Base-by-base conservation (phyloP, 2,888 invertebrate genomes). In the Pheosia tremula region DNA sequence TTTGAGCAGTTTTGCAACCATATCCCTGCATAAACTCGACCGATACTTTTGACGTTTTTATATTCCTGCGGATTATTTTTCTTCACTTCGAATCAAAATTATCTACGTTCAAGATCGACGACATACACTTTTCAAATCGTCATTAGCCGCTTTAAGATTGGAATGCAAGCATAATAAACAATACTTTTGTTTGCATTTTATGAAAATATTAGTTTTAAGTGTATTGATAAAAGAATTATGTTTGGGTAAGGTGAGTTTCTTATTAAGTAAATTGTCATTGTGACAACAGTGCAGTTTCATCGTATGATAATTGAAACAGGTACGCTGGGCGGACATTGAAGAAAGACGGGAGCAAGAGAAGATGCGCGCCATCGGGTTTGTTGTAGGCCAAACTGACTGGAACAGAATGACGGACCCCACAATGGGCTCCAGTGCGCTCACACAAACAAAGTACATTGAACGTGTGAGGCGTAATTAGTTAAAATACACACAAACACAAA, bases 281-380 rank as follows among this genome's bases (percentile, higher is more conserved):
- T 71, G 67, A 56, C 65, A 57, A 70, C 61, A 67, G 65, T 63
- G 81, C 79, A 77, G 84, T 86, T 89, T 90, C 79, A 91, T 90
- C 86, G 82, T 84, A 66, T 88, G 86, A 79, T 90, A 83, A 82
- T 89, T 91, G 82, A 88, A 89, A 91, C 91, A 99, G 99, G 99
- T 99, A 78, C 97, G 99, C 80, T 99, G 99, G 99, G 99, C 99
- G 58, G 99, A 99, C 91, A 95, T 99, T 83, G 99, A 99, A 94
- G 99, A 99, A 89, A 95, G 97, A 83, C 97, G 97, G 80, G 94
- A 97, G 80, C 98, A 98, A 92, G 97, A 97, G 86, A 97, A 98
- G 93, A 97, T 98, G 96, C 96, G 98, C 59, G 98, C 98, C 39
- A 97, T 99, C 69, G 99, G 99, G 37, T 99, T 99, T 93, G 98